Evolutionary conservation across 2,797 vertebrate genomes (phyloP).

Genomic region (Toxotes lorentzi): DNA sequence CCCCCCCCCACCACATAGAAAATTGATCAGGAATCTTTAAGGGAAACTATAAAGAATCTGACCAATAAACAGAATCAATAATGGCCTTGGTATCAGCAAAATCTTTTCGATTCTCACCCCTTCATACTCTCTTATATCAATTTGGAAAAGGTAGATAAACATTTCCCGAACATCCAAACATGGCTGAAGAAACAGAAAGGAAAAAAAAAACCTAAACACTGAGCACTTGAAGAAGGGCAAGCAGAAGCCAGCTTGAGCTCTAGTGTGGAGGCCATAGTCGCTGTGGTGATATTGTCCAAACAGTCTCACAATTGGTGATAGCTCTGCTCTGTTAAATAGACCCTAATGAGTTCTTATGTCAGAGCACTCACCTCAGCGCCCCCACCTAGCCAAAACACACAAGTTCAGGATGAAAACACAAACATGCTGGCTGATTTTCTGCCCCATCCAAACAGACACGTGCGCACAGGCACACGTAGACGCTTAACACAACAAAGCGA

Average conservation of each 20-base stretch:
- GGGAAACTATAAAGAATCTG: too few relatives aligned
- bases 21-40: too few relatives aligned
- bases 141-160: constrained; percentile 38
- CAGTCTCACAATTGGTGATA: constrained; percentile 22
- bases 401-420: constrained; percentile 74
- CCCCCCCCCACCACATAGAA: too few relatives aligned
- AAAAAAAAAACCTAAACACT: background rate
- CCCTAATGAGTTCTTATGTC: constrained; percentile 62
- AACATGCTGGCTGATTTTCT: constrained; percentile 58
- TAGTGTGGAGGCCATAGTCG: constrained; percentile 6
- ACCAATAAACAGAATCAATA: too few relatives aligned
- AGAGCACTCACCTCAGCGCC: constrained; percentile 48
- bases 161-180: constrained; percentile 31
- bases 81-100: too few relatives aligned
- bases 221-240: background rate
- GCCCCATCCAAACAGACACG: constrained; percentile 46
- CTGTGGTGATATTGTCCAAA: constrained; percentile 50
- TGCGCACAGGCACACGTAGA: constrained; percentile 71
- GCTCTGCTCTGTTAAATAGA: constrained; percentile 46
- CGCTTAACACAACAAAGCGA: constrained; percentile 61
- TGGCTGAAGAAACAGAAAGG: background rate
- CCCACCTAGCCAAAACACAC: constrained; percentile 73
- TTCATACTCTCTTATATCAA: background rate
- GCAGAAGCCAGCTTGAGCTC: background rate
- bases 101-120: too few relatives aligned